A percentile compares a stretch with the other conserved stretches of the same genome.
Conservation (phyloP, 2,113 vertebrate genomes). For the Drymodes brunneopygia region DNA sequence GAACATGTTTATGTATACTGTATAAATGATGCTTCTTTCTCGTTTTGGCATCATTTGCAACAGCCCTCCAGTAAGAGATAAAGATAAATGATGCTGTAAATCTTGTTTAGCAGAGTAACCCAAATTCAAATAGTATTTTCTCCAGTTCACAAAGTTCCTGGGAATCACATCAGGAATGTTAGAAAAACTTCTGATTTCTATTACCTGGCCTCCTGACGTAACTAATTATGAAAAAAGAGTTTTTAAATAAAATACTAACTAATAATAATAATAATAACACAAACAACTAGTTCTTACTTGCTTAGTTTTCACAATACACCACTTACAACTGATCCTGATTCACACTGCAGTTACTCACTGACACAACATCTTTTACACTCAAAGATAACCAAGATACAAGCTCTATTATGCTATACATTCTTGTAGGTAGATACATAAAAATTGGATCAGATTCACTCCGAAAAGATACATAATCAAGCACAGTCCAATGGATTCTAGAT, state of each 20-base stretch:
- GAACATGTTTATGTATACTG: neutral
- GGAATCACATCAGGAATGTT: neutral
- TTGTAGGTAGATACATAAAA: neutral
- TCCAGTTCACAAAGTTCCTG: neutral
- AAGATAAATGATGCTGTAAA: neutral
- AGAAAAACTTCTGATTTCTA: conserved; percentile 34
- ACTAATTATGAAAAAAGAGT: conserved; percentile 6
- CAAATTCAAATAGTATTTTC: neutral
- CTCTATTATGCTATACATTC: neutral
- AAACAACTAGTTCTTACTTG: neutral
- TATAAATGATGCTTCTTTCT: neutral
- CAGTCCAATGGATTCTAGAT: neutral
- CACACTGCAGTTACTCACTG: neutral
- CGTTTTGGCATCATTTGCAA: conserved; percentile 3
- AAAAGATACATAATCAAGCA: neutral
- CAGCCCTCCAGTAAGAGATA: neutral
- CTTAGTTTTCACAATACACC: neutral
- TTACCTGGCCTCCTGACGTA: neutral
- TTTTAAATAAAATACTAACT: neutral
- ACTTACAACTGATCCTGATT: neutral
- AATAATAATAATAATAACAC: neutral
- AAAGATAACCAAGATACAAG: neutral
- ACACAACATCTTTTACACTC: neutral
- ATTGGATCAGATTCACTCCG: neutral
- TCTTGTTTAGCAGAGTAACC: conserved; percentile 26